phyloP scores from a whole-genome alignment of 2,797 vertebrate genomes.

The Epinephelus awoara region DNA sequence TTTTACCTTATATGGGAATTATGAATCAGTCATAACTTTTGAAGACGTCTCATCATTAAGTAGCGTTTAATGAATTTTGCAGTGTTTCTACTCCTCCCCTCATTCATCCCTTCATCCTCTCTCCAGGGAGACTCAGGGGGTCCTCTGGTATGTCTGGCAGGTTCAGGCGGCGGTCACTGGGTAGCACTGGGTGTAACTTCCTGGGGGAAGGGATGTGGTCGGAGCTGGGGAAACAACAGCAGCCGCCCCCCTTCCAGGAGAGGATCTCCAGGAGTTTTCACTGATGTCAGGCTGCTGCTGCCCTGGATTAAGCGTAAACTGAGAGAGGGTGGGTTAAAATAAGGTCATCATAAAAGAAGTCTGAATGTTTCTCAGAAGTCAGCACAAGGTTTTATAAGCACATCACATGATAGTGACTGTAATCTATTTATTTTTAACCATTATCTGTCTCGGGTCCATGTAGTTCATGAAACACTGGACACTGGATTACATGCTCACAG shows the following conservation, averaged over 20 bases:
- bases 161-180: constrained; percentile 82
- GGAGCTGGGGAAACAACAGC: constrained; percentile 87
- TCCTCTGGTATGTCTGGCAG: constrained; percentile 86
- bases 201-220: constrained; percentile 93
- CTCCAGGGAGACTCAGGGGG: constrained; percentile 92
- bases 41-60: neutral
- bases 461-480: neutral
- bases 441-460: neutral
- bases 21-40: neutral
- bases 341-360: neutral
- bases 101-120: neutral
- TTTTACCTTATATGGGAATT: neutral
- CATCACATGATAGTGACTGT: neutral
- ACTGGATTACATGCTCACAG: neutral
- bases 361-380: neutral
- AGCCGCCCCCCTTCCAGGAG: constrained; percentile 72
- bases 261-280: constrained; percentile 92
- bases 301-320: constrained; percentile 88
- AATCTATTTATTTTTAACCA: neutral
- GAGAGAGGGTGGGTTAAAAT: constrained; percentile 72
- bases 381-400: neutral
- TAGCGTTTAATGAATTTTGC: neutral
- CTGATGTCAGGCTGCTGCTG: constrained; percentile 86
- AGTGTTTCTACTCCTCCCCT: neutral
- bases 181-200: constrained; percentile 89